Evolutionary conservation across 2,113 vertebrate genomes (phyloP).

Genomic region (Mobula hypostoma): DNA sequence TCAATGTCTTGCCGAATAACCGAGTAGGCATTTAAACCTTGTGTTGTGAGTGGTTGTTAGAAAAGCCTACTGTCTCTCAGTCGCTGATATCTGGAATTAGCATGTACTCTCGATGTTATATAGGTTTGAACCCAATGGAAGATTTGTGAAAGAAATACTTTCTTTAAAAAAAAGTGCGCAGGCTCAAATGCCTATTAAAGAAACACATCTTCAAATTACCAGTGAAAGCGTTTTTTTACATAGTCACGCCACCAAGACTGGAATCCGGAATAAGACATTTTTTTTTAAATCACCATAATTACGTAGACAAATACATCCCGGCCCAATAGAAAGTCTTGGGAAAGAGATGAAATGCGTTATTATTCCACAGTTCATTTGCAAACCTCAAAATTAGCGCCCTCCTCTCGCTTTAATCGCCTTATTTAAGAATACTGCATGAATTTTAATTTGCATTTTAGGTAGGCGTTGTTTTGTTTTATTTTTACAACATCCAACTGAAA

Average conservation of each 20-base stretch:
- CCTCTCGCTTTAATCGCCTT: background rate
- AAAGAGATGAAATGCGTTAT: background rate
- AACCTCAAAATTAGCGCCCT: background rate
- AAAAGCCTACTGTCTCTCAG: background rate
- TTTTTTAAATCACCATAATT: background rate
- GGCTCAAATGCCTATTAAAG: too few species aligned
- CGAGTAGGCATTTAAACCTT: background rate
- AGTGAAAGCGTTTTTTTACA: background rate
- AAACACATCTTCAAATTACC: too few species aligned
- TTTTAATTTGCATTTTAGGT: background rate
- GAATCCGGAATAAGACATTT: background rate
- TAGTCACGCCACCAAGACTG: background rate
- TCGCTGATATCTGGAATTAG: background rate
- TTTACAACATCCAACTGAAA: background rate
- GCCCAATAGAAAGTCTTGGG: background rate
- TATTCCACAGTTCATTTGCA: too few species aligned
- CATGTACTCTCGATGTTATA: background rate
- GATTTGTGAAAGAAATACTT: too few species aligned
- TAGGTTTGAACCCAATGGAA: too few species aligned
- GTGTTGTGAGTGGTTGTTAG: background rate
- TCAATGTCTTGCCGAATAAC: background rate
- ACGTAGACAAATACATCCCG: background rate
- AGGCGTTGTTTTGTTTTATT: background rate
- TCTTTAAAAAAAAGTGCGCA: too few species aligned
- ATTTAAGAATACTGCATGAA: background rate